These are phyloP conservation scores for Scrobipalpa costella DNA, from an alignment of 2,888 invertebrate species.

Conservation along the genomic window DNA sequence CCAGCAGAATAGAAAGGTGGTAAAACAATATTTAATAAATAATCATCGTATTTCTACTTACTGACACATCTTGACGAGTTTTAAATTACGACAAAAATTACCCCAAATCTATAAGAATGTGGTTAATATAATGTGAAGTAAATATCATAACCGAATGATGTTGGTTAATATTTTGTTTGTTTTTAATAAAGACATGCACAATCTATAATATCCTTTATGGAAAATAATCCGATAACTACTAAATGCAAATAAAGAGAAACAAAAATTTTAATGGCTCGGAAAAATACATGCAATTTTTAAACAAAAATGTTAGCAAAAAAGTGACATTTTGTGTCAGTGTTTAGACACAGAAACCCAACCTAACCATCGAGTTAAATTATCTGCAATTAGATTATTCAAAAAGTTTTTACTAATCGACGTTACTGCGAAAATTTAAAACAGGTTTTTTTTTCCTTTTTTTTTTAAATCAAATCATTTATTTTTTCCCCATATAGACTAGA, in stretches of 20 bases:
- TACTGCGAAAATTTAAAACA: too few relatives aligned
- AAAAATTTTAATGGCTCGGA: not conserved
- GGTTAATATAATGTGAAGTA: not conserved
- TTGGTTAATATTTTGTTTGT: not conserved
- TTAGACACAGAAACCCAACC: not conserved
- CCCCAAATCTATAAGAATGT: not conserved
- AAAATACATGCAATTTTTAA: not conserved
- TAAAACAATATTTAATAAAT: too few relatives aligned
- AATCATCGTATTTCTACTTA: not conserved
- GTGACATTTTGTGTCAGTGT: not conserved
- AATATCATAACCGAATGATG: not conserved
- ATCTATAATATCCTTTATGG: not conserved
- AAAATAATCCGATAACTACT: not conserved
- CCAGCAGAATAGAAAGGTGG: too few relatives aligned
- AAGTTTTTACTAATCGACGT: too few relatives aligned
- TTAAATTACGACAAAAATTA: not conserved
- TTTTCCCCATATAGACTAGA: too few relatives aligned
- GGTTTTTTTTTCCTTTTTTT: too few relatives aligned
- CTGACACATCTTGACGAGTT: conserved; percentile 2
- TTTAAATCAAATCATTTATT: too few relatives aligned
- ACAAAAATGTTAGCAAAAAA: not conserved
- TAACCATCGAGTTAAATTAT: too few relatives aligned
- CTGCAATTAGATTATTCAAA: not conserved
- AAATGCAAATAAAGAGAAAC: not conserved
- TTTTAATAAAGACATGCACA: conserved; percentile 1